Conservation (phyloP, 2,113 vertebrate species). For the rat (Rattus norvegicus) region GRCr8 NC_086019.1:177364001-177364500, state of each 20-base stretch:
- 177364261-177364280: too few species aligned
- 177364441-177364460: neutral
- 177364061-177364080: conserved; percentile 22
- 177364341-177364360: neutral
- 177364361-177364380: neutral
- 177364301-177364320: neutral
- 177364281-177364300: neutral
- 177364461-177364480: neutral
- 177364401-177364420: neutral
- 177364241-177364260: neutral
- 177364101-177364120: neutral
- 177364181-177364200: conserved; percentile 43
- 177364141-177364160: neutral
- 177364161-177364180: neutral
- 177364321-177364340: neutral
- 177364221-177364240: neutral
- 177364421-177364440: neutral
- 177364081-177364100: neutral
- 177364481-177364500: neutral
- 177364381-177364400: neutral
- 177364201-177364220: neutral
- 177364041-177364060: neutral
- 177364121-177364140: neutral
- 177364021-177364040: neutral
- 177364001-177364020: neutral